Evolutionary conservation across 1,140 invertebrate species (phyloP).

Genomic region (Hylaeus volcanicus): DNA sequence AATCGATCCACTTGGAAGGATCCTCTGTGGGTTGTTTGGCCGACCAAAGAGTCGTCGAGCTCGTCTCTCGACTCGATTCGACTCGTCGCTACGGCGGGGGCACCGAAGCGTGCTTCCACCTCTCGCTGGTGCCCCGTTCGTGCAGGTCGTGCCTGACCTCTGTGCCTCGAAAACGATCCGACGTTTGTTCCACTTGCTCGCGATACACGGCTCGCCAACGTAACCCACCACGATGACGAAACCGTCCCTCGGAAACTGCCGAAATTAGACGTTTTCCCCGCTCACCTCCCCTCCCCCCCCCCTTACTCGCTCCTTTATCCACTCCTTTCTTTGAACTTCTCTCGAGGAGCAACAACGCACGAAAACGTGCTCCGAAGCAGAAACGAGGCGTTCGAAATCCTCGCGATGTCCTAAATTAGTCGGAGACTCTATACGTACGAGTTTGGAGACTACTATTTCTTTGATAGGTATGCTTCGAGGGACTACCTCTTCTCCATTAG

Average conservation of each 20-base stretch:
- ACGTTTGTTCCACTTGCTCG: slow-evolving; percentile 64
- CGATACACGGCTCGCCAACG: slow-evolving; percentile 48
- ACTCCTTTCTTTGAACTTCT: slow-evolving; percentile 1
- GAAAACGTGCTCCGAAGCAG: neutral
- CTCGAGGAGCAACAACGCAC: too few relatives aligned
- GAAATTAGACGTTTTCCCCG: slow-evolving; percentile 48
- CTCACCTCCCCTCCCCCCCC: neutral
- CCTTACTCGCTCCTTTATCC: neutral
- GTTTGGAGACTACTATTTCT: too few relatives aligned
- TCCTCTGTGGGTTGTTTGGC: neutral
- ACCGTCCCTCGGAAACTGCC: slow-evolving; percentile 30
- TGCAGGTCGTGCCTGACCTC: slow-evolving; percentile 69
- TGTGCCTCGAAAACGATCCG: slow-evolving; percentile 67
- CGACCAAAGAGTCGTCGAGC: neutral
- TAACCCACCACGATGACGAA: slow-evolving; percentile 47
- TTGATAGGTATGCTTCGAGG: too few relatives aligned
- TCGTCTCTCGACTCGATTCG: slow-evolving; percentile 60
- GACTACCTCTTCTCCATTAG: too few relatives aligned
- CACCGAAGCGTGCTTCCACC: slow-evolving; percentile 80
- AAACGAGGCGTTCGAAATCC: too few relatives aligned
- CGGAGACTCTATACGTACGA: too few relatives aligned
- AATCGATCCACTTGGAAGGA: neutral
- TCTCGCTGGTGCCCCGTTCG: slow-evolving; percentile 73
- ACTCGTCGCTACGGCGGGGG: slow-evolving; percentile 66
- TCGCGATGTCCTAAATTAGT: too few relatives aligned